phyloP scores from a whole-genome alignment of 2,797 vertebrate genomes.

The Basileuterus tristriatus region DNA sequence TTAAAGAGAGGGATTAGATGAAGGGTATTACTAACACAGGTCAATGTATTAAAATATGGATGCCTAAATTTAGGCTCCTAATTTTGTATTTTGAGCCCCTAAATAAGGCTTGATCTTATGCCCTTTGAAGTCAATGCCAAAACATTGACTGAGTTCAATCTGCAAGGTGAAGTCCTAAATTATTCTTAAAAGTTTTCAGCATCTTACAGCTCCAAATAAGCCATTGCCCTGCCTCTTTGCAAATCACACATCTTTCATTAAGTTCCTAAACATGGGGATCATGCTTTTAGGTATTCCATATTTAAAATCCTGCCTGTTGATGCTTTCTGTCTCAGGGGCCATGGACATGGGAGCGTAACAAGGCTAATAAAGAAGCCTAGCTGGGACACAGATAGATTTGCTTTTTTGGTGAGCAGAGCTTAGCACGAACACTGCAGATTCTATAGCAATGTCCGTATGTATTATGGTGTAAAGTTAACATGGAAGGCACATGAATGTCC shows the following conservation, averaged over 20 bases:
- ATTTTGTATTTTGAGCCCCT: slow-evolving; percentile 31
- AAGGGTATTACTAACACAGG: slow-evolving; percentile 2
- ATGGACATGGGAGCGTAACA: not conserved
- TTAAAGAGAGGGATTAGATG: not conserved
- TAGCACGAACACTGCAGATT: not conserved
- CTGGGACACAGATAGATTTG: not conserved
- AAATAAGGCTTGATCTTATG: slow-evolving; percentile 24
- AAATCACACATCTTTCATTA: not conserved
- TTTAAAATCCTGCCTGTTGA: slow-evolving; percentile 41
- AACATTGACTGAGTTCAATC: not conserved
- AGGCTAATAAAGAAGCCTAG: not conserved
- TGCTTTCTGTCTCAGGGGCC: not conserved
- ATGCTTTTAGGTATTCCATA: not conserved
- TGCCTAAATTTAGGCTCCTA: slow-evolving; percentile 28
- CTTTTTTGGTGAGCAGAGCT: not conserved
- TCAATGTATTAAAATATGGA: slow-evolving; percentile 29
- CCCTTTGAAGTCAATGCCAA: slow-evolving; percentile 49
- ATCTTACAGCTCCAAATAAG: not conserved
- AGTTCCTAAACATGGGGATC: not conserved
- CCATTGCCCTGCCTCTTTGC: not conserved
- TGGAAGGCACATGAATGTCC: slow-evolving; percentile 19
- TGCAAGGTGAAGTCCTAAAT: slow-evolving; percentile 25
- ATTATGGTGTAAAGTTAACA: not conserved
- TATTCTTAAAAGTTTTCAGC: slow-evolving; percentile 22
- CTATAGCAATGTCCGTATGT: not conserved